Evolutionary conservation across 2,113 vertebrate species (phyloP), one percentile per base, ranked within the genome.

Genomic region (Ammodramus savannarum): DNA sequence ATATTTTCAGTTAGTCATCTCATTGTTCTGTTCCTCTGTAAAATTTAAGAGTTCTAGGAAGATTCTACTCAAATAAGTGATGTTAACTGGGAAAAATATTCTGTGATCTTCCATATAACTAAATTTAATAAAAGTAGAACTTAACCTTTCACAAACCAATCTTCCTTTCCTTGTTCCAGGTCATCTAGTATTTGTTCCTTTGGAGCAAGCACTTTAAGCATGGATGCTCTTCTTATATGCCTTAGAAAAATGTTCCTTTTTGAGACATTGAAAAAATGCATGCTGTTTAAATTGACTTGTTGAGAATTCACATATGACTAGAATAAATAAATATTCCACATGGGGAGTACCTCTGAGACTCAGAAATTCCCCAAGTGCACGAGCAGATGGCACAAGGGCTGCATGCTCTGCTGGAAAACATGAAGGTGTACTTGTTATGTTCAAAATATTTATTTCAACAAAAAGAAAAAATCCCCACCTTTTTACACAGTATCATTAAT

Each of bases 401-500:
- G 25, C 32, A 79, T 36, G 80, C 38, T 59, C 32, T 44, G 10
- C 13, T 75, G 48, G 58, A 82, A 46, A 61, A 25, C 20, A 20
- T 41, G 29, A 38, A 46, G 14, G 12, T 46, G 5, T 38, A 58
- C 19, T 39, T 76, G 5, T 54, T 72, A 46, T 7, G 4, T 17
- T 72, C 52, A 72, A 83, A 63, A 41, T 5, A 11, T 27, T 79
- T 62, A 48, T 27, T 44, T 32, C 21, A 26, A 34, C 3, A 62
- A 71, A 57, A 82, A 34, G 3, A 10, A 63, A 49, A 67, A 43
- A 7, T 19, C 0, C 2, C 9, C 0, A 7, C 2, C 6, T 77
- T 87, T 69, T 65, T 51, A 78, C 38, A n/a, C 2, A 31, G 11
- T 21, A 15, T 39, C 12, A 36, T 23, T 4, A 57, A 66, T 59